A percentile compares a stretch with the other conserved stretches of the same genome.
Evolutionary conservation across 2,888 invertebrate species (phyloP).

Genomic region (Matsumyia berberina): DNA sequence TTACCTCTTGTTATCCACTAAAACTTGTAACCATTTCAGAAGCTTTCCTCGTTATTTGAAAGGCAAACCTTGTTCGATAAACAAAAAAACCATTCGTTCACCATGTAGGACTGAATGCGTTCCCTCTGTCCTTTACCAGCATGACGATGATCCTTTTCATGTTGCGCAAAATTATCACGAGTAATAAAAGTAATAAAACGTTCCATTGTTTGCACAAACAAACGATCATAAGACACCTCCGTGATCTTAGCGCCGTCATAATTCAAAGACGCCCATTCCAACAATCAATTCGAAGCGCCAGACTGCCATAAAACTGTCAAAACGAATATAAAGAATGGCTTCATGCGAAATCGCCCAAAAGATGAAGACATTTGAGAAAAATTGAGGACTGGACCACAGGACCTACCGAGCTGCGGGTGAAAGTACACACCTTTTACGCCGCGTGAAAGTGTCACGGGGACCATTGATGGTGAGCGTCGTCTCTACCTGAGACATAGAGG

Average conservation of each 20-base stretch:
- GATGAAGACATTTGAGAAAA: slow-evolving; percentile 43
- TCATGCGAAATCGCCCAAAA: slow-evolving; percentile 64
- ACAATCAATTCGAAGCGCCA: slow-evolving; percentile 46
- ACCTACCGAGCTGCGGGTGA: slow-evolving; percentile 61
- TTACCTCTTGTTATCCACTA: no score
- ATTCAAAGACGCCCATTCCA: slow-evolving; percentile 17
- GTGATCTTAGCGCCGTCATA: slow-evolving; percentile 34
- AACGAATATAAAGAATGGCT: slow-evolving; percentile 57
- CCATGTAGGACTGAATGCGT: no score
- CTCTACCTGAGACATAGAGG: slow-evolving; percentile 36
- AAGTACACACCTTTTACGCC: slow-evolving; percentile 48
- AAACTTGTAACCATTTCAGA: no score
- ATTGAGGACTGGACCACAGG: slow-evolving; percentile 55
- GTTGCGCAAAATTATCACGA: neutral
- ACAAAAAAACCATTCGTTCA: no score
- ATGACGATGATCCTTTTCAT: neutral
- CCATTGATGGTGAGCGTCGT: slow-evolving; percentile 17
- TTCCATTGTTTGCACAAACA: slow-evolving; percentile 7
- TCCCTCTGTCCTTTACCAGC: neutral
- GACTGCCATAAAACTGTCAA: slow-evolving; percentile 70
- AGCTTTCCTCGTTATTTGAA: no score
- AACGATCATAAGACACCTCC: slow-evolving; percentile 11
- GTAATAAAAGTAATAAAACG: slow-evolving; percentile 19
- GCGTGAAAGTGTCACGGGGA: slow-evolving; percentile 64
- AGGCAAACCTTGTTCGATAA: no score